Base-by-base conservation (phyloP, 2,797 vertebrate genomes). In the Gadopsis bispinosus region DNA sequence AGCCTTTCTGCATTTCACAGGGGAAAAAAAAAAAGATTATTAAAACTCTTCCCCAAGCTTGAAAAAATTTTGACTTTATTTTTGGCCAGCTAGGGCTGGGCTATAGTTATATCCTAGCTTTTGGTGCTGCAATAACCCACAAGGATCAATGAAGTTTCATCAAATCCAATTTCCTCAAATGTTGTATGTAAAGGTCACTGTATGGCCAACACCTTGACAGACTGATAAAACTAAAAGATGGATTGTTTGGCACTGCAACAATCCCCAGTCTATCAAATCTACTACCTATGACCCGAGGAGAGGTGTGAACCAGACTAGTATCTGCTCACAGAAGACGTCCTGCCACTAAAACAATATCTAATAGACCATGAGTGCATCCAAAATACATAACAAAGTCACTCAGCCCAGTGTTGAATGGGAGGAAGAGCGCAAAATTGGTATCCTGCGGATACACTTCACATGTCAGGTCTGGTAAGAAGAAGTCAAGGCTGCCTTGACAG, bases 401-500 rank as follows among this genome's bases (percentile, higher is more conserved):
- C 83, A 81, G 71, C 62, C 61, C 77, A 77, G 73, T 67, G 73
- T 60, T 87, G 87, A 88, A 87, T 72, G 59, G 71, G 62, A 81
- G 70, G 73, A 82, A 72, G 67, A 63, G 45, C 79, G 77, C 13
- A 81, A 88, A 87, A 90, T 87, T 87, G 86, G 81, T 87, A 81
- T 92, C 88, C 88, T 88, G 83, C 68, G 43, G 88, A 87, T 83
- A 83, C 78, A 87, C 86, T 90, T 81, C 81, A 88, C 86, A 90
- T 89, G 89, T 93, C 89, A 91, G 82, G 75, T 87, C 79, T 88
- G 80, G 83, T 88, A 88, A 88, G 84, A 88, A 84, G 86, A 83
- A 87, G 85, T 89, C 87, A 87, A 73, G 79, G 75, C 84, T 80
- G 71, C 66, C 80, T 85, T 87, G 86, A 91, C 89, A 89, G 85